phyloP scores from a whole-genome alignment of 2,797 vertebrate genomes.

The Malacoctenus gilli region DNA sequence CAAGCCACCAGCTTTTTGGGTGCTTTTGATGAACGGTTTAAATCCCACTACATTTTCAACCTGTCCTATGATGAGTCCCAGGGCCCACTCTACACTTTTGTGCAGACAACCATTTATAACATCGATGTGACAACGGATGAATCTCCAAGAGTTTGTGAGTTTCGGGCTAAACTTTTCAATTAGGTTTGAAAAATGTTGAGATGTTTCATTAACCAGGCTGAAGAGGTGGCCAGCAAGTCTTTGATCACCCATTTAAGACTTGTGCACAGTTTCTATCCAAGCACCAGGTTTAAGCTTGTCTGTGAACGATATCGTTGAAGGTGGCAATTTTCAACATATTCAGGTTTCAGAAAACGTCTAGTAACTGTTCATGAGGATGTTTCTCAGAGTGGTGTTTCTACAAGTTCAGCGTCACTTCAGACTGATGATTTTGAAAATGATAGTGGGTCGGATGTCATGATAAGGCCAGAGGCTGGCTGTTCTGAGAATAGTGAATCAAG shows the following conservation, averaged over 20 bases:
- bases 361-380: background rate
- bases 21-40: conserved; percentile 37
- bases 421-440: background rate
- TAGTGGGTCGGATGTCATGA: background rate
- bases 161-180: conserved; percentile 19
- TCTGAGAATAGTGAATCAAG: conserved; percentile 14
- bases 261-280: conserved; percentile 39
- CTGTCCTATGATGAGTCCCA: conserved; percentile 31
- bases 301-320: conserved; percentile 36
- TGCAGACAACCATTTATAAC: conserved; percentile 29
- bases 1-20: conserved; percentile 36
- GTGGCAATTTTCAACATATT: conserved; percentile 15
- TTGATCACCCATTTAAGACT: conserved; percentile 38
- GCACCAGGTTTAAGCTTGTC: too few species aligned
- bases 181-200: conserved; percentile 23
- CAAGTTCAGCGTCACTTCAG: background rate
- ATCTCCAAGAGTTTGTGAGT: conserved; percentile 26
- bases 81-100: conserved; percentile 23
- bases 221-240: too few species aligned
- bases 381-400: background rate
- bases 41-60: conserved; percentile 49
- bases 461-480: background rate
- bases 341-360: conserved; percentile 20
- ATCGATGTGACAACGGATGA: conserved; percentile 35
- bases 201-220: too few species aligned